phyloP scores from a whole-genome alignment of 2,797 vertebrate species.

The Astyanax mexicanus region DNA sequence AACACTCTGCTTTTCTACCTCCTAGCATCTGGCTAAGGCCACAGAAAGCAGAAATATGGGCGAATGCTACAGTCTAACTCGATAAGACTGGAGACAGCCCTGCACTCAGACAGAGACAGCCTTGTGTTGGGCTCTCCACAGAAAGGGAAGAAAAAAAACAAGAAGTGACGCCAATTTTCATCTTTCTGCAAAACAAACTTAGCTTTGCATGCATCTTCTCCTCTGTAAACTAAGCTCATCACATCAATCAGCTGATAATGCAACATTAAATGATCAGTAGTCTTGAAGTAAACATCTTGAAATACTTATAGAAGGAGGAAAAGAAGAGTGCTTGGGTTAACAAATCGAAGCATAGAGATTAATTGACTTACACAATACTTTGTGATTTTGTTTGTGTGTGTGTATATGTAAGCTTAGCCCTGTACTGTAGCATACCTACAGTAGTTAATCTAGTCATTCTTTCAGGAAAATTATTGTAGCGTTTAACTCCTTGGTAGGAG shows the following conservation, averaged over 20 bases:
- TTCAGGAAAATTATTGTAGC: no score
- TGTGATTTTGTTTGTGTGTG: no score
- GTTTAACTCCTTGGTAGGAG: no score
- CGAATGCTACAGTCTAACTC: constrained; percentile 83
- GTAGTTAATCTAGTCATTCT: no score
- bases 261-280: neutral
- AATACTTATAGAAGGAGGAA: neutral
- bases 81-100: constrained; percentile 78
- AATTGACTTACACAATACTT: no score
- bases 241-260: neutral
- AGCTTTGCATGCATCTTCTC: neutral
- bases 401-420: no score
- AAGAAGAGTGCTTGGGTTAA: neutral
- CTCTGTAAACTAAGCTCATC: neutral
- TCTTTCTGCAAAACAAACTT: neutral
- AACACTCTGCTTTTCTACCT: neutral
- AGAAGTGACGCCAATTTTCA: neutral
- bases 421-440: no score
- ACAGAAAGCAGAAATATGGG: constrained; percentile 73
- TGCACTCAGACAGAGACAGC: constrained; percentile 73
- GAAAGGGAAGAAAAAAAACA: constrained; percentile 15
- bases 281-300: neutral
- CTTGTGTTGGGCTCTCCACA: neutral
- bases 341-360: neutral
- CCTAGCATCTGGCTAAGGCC: neutral